Conservation (phyloP, 2,888 invertebrate species). For the Petrophora chlorosata region DNA sequence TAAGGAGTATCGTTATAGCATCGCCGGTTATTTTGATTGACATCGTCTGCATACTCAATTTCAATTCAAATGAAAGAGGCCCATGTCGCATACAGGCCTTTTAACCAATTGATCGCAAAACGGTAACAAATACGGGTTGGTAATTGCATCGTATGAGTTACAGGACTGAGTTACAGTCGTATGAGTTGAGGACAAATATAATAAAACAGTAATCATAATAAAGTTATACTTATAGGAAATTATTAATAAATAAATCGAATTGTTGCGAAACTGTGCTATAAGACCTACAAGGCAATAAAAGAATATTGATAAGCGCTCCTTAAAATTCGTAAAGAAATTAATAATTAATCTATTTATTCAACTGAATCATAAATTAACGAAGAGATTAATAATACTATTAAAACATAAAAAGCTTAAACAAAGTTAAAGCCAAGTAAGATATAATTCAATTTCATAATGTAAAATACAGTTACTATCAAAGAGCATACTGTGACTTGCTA, state of each 20-base stretch:
- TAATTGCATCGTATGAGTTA: background rate
- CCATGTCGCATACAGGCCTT: slow-evolving; percentile 8
- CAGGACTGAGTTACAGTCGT: background rate
- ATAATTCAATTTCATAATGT: slow-evolving; percentile 39
- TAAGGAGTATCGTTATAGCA: slow-evolving; percentile 29
- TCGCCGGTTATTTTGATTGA: slow-evolving; percentile 32
- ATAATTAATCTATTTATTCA: background rate
- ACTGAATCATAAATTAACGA: background rate
- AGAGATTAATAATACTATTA: slow-evolving; percentile 4
- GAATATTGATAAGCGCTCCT: too few relatives aligned
- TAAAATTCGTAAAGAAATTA: too few relatives aligned
- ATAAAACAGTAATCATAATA: too few relatives aligned
- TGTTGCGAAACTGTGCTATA: too few relatives aligned
- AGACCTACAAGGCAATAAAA: too few relatives aligned
- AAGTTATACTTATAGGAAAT: too few relatives aligned
- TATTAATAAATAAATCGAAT: too few relatives aligned
- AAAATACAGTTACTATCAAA: slow-evolving; percentile 41
- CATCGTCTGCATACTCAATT: slow-evolving; percentile 36
- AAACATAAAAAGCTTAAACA: slow-evolving; percentile 19
- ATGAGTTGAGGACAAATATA: too few relatives aligned
- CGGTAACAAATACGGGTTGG: background rate
- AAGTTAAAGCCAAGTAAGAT: slow-evolving; percentile 28
- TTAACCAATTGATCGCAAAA: slow-evolving; percentile 15
- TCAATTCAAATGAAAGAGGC: slow-evolving; percentile 34
- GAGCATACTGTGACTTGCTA: slow-evolving; percentile 46